phyloP scores from a whole-genome alignment of 2,113 vertebrate species.

The Anguilla rostrata region DNA sequence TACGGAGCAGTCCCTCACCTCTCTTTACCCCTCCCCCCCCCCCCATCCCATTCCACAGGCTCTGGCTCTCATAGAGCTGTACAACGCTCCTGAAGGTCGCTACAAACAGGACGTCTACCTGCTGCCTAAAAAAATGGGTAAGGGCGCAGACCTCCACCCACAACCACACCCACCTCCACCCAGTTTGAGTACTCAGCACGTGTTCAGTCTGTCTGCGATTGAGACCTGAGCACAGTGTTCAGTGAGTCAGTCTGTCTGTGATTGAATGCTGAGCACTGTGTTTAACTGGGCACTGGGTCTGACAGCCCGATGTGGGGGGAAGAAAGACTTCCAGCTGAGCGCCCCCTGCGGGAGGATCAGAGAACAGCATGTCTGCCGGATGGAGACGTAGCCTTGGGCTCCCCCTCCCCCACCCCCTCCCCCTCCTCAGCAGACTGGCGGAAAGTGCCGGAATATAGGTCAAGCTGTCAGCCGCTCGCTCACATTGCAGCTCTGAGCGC shows the following conservation, averaged over 20 bases:
- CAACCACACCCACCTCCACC: neutral
- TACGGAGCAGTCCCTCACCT: neutral
- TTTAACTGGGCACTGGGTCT: no score
- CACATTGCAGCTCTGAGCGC: slow-evolving; percentile 28
- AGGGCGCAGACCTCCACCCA: slow-evolving; percentile 34
- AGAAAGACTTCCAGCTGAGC: neutral
- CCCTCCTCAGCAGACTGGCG: neutral
- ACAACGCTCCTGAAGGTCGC: slow-evolving; percentile 92
- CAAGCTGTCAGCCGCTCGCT: slow-evolving; percentile 41
- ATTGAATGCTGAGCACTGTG: no score
- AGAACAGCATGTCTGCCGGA: slow-evolving; percentile 29
- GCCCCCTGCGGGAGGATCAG: slow-evolving; percentile 11
- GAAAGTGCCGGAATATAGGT: slow-evolving; percentile 57
- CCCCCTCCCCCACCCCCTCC: neutral
- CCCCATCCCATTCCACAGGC: slow-evolving; percentile 66
- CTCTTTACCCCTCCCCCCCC: neutral
- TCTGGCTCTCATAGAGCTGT: slow-evolving; percentile 91
- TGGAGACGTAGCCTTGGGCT: neutral
- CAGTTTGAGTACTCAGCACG: neutral
- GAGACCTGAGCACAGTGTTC: no score
- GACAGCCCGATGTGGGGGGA: neutral
- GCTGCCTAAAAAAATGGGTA: slow-evolving; percentile 97
- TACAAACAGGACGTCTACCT: slow-evolving; percentile 96
- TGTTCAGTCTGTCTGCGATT: neutral
- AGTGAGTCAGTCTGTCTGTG: no score